A percentile compares a stretch with the other conserved stretches of the same genome.
Conservation (phyloP, 92 coral and sea anemone species). For the Phenganax stokvisi region DNA sequence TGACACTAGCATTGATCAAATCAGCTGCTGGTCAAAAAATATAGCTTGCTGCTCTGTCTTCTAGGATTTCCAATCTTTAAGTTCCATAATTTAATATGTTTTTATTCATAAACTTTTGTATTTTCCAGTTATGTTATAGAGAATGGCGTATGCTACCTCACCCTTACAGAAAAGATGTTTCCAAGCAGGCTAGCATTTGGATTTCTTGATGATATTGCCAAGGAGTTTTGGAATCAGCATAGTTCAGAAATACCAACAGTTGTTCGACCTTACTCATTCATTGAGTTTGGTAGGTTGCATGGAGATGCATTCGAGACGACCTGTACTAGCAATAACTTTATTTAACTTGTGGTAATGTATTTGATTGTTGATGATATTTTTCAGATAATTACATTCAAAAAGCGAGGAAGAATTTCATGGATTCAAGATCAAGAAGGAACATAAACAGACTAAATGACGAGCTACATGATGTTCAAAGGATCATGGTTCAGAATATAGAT, state of each 20-base stretch:
- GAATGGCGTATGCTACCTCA: conserved; percentile 88
- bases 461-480: conserved; percentile 93
- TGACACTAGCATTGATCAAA: too few relatives aligned
- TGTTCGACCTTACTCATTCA: conserved; percentile 86
- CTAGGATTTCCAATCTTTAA: background rate
- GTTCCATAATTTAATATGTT: background rate
- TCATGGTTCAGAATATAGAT: conserved; percentile 98
- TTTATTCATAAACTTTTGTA: background rate
- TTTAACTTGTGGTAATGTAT: background rate
- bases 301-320: background rate
- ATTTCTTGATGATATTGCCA: conserved; percentile 82
- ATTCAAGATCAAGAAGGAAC: conserved; percentile 87
- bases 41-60: background rate
- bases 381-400: conserved; percentile 93
- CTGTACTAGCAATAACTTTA: background rate
- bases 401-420: conserved; percentile 90
- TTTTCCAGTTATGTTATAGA: conserved; percentile 73
- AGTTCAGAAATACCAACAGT: conserved; percentile 70
- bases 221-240: conserved; percentile 82
- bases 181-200: conserved; percentile 98
- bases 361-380: background rate
- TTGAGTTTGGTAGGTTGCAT: conserved; percentile 88
- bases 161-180: conserved; percentile 81
- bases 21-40: too few relatives aligned
- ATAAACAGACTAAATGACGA: conserved; percentile 93